Evolutionary conservation across 2,888 invertebrate species (phyloP), one percentile per base, ranked within the genome.

Genomic region (Plagodis pulveraria): DNA sequence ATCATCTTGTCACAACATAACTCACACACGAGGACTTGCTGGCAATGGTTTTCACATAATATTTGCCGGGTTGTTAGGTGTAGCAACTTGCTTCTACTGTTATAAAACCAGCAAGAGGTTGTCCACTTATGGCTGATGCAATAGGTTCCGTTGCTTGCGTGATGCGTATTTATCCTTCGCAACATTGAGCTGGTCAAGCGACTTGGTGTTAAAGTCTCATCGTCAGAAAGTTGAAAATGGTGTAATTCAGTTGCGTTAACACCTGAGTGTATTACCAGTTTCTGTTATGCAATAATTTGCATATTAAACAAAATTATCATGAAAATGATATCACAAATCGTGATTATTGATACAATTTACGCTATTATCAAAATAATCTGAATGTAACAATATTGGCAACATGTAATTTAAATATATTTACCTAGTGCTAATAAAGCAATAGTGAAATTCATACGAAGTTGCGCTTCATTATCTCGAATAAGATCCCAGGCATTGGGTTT

Each of bases 51-150:
- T 73, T 69, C 62, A 73, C 67, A 67, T 40, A 40, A 40, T 63
- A 70, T 73, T 71, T 74, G 59, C 67, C 62, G 72, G 67, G 69
- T 66, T 59, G 47, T 65, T 58, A 80, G 80, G 80, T 80, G 83
- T 72, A 78, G 81, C 67, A 83, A 83, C 78, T 70, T 73, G 80
- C 67, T 69, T 70, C 74, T 72, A 74, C 65, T 69, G 66, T 62
- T 71, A 74, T 77, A 77, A 81, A 82, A 80, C 70, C 74, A 60
- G 77, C 66, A 72, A 79, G 80, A 83, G 80, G 82, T 74, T 82
- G 80, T 71, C 83, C 73, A 81, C 72, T 83, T 81, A 81, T 77
- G 86, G 89, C 88, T 91, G 90, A 90, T 89, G 90, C 90, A 91
- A 91, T 87, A 87, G 78, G 77, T 75, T 76, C 69, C 70, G 72